Percentiles rank a stretch among this genome's conserved stretches.
Evolutionary conservation across 2,113 vertebrate species (phyloP).

Genomic region (Corydoras sp.): DNA sequence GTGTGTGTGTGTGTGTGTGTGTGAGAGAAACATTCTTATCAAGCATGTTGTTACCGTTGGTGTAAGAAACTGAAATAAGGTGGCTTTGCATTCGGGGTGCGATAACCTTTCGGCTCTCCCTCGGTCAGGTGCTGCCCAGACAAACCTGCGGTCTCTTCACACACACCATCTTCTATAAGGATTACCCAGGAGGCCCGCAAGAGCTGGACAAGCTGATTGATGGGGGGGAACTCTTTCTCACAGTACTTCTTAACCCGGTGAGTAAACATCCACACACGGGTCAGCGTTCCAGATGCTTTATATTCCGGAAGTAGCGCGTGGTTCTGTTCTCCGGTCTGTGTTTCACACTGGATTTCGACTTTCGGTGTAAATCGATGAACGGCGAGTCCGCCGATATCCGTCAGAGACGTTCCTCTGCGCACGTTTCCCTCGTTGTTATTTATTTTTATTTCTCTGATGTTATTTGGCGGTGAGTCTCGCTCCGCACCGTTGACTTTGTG

Average conservation of each 20-base stretch:
- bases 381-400: too few relatives aligned
- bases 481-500: too few relatives aligned
- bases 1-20: conserved; percentile 14
- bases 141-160: conserved; percentile 97
- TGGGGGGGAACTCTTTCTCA: conserved; percentile 93
- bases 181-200: conserved; percentile 88
- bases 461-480: too few relatives aligned
- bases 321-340: too few relatives aligned
- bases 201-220: conserved; percentile 97
- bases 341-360: too few relatives aligned
- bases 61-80: conserved; percentile 2
- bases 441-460: too few relatives aligned
- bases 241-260: conserved; percentile 91
- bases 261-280: conserved; percentile 51
- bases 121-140: conserved; percentile 82
- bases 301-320: neutral
- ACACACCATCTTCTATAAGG: conserved; percentile 96
- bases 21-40: neutral
- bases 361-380: too few relatives aligned
- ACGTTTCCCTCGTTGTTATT: too few relatives aligned
- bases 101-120: conserved; percentile 11
- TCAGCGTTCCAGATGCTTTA: neutral
- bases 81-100: conserved; percentile 24
- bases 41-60: neutral
- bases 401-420: too few relatives aligned